Conservation (phyloP, 2,888 invertebrate genomes). For the Zaprionus lineosus region DNA sequence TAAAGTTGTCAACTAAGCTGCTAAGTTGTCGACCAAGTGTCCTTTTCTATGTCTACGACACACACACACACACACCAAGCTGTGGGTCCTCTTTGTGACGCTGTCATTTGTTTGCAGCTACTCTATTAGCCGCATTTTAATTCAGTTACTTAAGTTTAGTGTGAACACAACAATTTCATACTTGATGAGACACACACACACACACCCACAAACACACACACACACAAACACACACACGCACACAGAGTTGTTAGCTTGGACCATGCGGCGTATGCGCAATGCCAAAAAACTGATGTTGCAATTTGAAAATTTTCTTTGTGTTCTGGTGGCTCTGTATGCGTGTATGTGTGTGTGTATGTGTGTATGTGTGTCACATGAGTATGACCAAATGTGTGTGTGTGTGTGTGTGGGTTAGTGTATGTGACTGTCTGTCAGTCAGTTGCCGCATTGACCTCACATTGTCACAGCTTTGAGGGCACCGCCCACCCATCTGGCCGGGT, state of each 20-base stretch:
- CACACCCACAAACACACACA: constrained; percentile 1
- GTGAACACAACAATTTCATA: constrained; percentile 76
- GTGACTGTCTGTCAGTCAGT: constrained; percentile 50
- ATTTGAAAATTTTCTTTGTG: constrained; percentile 63
- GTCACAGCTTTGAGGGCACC: constrained; percentile 42
- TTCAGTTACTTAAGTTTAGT: constrained; percentile 78
- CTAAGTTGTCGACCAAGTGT: constrained; percentile 39
- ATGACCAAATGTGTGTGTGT: constrained; percentile 1
- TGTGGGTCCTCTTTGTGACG: constrained; percentile 15
- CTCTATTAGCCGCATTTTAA: constrained; percentile 78
- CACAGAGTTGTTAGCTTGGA: constrained; percentile 7
- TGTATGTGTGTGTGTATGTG: constrained; percentile 14
- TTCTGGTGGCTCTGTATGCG: constrained; percentile 4
- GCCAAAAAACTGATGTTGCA: constrained; percentile 56
- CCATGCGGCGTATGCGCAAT: constrained; percentile 51
- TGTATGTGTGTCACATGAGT: too few relatives aligned
- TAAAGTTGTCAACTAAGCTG: constrained; percentile 54
- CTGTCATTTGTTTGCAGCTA: constrained; percentile 70
- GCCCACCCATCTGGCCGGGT: constrained; percentile 8
- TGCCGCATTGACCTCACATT: constrained; percentile 76
- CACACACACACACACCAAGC: not conserved
- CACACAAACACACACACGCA: not conserved
- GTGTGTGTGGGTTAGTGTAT: constrained; percentile 9
- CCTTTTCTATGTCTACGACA: not conserved
- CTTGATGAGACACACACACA: constrained; percentile 43